Evolutionary conservation across 2,888 invertebrate species (phyloP), one percentile per base, ranked within the genome.

Genomic region (Gymnoscelis rufifasciata): DNA sequence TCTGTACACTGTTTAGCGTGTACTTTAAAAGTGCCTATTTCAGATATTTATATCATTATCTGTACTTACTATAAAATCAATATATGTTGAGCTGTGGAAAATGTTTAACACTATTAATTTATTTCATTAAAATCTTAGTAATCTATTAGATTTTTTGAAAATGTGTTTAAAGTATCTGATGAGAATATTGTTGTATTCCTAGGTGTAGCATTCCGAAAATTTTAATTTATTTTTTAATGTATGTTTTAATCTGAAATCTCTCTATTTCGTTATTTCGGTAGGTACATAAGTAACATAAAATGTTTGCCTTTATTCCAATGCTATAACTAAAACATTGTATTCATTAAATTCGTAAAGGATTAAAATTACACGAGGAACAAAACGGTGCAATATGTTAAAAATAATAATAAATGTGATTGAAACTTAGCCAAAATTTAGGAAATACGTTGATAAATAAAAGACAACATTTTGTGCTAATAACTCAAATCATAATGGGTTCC

Each of bases 191-290:
- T 37, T n/a, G n/a, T 29, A 24, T 46, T 12, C 12, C 12, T 30
- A 31, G 31, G 30, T 30, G 13, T 37, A 39, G 39, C 39, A 48
- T 48, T 48, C 43, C 48, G 39, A 38, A 15, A 11, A 35, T 40
- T 23, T 23, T 10, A 33, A 12, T 14, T 8, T n/a, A 56, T 59
- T 35, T 35, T 35, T 42, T 15, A 26, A 33, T 15, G 35, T 35
- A 26, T 27, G 14, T 42, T 42, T 27, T 27, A n/a, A 10, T 10
- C 10, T 19, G n/a, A 36, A 23, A 24, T 24, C 14, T 36, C 10
- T 35, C 19, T 33, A 33, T 15, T 19, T 33, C 19, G 33, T 33
- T 33, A 19, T 15, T n/a, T n/a, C n/a, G n/a, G n/a, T n/a, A n/a
- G n/a, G n/a, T n/a, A n/a, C n/a, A n/a, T n/a, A n/a, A n/a, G n/a